Evolutionary conservation across 2,888 invertebrate genomes (phyloP), one percentile per base, ranked within the genome.

Genomic region (Mythimna lalbum): DNA sequence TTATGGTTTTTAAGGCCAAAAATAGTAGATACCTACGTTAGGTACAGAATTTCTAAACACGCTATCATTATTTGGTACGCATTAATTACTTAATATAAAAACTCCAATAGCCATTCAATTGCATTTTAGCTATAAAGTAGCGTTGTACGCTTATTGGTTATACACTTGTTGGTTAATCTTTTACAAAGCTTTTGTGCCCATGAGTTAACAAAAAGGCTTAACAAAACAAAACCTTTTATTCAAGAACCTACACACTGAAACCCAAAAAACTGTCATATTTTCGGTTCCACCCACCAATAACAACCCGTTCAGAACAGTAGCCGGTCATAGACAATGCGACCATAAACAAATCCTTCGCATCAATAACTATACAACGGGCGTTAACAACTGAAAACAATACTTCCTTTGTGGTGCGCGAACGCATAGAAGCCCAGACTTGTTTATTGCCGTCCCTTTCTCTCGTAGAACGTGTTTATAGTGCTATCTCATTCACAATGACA

Each of bases 381-480:
- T 89, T 89, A 91, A 91, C 91, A 83, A 84, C 81, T 82, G 82
- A 83, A 89, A 91, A 93, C 92, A 93, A 93, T 91, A 89, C 89
- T 78, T 82, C 83, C 83, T 87, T 87, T 89, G 89, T 90, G 86
- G 85, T 86, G 83, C 88, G 85, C 89, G 71, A 73, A 89, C 90
- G 90, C 91, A 89, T 89, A 88, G 89, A 86, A 90, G 89, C 87
- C 81, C 78, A 81, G 76, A 79, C 84, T 71, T 74, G 78, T 83
- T 84, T 78, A 78, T 57, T 71, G 85, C 84, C 80, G 73, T 90
- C 88, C 75, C 82, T 75, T 76, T 88, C 87, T 77, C 69, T 83
- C 85, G 62, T 65, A 6, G 0, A 59, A 78, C 76, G 82, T 50
- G 79, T 85, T 76, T 52, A 87, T 89, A 80, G 78, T 75, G 79